Evolutionary conservation across 2,888 invertebrate genomes (phyloP), one percentile per base, ranked within the genome.

Genomic region (Lathronympha strigana): DNA sequence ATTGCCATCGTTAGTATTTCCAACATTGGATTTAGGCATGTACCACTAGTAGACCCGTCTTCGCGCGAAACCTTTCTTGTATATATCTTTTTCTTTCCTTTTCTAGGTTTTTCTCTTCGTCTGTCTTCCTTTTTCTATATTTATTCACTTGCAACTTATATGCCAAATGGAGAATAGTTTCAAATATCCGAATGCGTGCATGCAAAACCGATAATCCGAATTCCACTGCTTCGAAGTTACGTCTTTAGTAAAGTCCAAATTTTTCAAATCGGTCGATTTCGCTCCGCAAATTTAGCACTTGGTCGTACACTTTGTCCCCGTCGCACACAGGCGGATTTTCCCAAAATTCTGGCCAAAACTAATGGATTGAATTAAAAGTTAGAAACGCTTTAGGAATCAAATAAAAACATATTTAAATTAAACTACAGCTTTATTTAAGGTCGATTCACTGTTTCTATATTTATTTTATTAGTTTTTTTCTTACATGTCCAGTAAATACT

Each of bases 1-100:
- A n/a, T 67, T 67, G 6, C 67, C 67, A n/a, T 63, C 63, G 45
- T 63, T 67, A 4, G 60, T 63, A 4, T 50, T 62, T 3, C 62
- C 67, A 47, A 36, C 58, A 0, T 47, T 51, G 15, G 57, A 51
- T 33, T 63, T 68, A 0, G 60, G 61, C 47, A 47, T 68, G 19
- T 68, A n/a, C 64, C n/a, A 64, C 49, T 0, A 64, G n/a, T 6
- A 67, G 4, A 1, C 63, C 49, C 9, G 51, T 53, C 6, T 60
- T n/a, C 15, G 31, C n/a, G 1, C 9, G n/a, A n/a, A 53, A 61
- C 5, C n/a, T n/a, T n/a, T 19, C 21, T 11, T 53, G 15, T n/a
- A 61, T 33, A 21, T 21, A 3, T 19, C 11, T 6, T 11, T 45
- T 47, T 28, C 15, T 23, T 17, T 23, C 23, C 9, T 60, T 23